phyloP scores from a whole-genome alignment of 1,140 invertebrate genomes.

The Kradibia gibbosae region DNA sequence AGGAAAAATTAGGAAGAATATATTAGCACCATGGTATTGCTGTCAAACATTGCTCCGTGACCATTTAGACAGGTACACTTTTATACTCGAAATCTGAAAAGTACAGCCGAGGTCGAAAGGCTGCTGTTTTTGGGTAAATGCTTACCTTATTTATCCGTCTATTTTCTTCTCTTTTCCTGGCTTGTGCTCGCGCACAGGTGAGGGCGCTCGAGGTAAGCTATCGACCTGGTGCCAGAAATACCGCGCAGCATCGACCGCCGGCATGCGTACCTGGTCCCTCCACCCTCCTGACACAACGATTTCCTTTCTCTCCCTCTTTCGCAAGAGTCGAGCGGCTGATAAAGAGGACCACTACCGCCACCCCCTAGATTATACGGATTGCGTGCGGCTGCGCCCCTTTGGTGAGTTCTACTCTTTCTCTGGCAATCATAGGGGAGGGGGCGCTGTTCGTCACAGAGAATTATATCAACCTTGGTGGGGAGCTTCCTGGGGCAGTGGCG shows the following conservation, averaged over 20 bases:
- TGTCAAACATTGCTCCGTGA: too few relatives aligned
- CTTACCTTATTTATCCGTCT: not conserved
- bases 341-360: conserved; percentile 40
- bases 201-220: conserved; percentile 68
- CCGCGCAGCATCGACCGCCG: conserved; percentile 71
- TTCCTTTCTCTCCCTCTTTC: conserved; percentile 46
- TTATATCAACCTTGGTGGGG: conserved; percentile 51
- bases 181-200: conserved; percentile 50
- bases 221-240: conserved; percentile 73
- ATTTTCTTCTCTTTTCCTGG: conserved; percentile 3
- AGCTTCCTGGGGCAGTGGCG: conserved; percentile 64
- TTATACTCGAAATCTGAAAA: conserved; percentile 5
- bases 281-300: conserved; percentile 64
- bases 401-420: not conserved
- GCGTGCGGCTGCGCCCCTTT: conserved; percentile 61
- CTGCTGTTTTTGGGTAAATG: conserved; percentile 14
- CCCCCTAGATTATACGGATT: conserved; percentile 31
- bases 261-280: conserved; percentile 48
- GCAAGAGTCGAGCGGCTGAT: not conserved
- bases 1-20: too few relatives aligned
- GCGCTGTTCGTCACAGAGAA: conserved; percentile 55
- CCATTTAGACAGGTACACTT: not conserved
- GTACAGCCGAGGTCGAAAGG: conserved; percentile 6
- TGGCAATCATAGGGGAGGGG: conserved; percentile 51
- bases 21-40: too few relatives aligned